Conservation (phyloP, 2,888 invertebrate genomes). For the Eretmocerus hayati region DNA sequence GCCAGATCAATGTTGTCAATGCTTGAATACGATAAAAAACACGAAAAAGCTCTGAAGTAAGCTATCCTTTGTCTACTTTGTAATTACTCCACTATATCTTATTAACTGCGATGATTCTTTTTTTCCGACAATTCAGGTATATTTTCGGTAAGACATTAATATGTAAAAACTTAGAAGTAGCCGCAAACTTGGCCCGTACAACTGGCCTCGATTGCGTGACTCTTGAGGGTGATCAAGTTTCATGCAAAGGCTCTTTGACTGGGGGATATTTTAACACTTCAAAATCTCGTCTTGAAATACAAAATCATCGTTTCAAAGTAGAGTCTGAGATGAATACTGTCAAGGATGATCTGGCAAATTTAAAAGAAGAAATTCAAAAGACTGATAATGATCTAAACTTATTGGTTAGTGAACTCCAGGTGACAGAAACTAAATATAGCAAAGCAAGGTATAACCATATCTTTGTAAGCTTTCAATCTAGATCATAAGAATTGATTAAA, state of each 20-base stretch:
- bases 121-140: neutral
- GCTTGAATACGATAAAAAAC: slow-evolving; percentile 77
- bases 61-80: too few species aligned
- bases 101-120: neutral
- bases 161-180: neutral
- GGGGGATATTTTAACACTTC: slow-evolving; percentile 98
- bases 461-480: slow-evolving; percentile 49
- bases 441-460: neutral
- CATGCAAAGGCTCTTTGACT: slow-evolving; percentile 90
- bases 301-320: slow-evolving; percentile 77
- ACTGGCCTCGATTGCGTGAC: slow-evolving; percentile 97
- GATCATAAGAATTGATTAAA: too few species aligned
- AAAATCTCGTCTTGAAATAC: slow-evolving; percentile 86
- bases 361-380: neutral
- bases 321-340: neutral
- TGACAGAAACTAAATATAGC: neutral
- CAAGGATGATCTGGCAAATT: neutral
- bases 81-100: neutral
- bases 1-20: too few species aligned
- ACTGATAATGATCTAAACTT: neutral
- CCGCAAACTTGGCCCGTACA: slow-evolving; percentile 60
- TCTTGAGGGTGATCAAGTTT: slow-evolving; percentile 90
- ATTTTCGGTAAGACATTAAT: slow-evolving; percentile 38
- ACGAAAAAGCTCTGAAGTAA: slow-evolving; percentile 79
- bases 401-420: neutral